Base-by-base conservation (phyloP, 2,113 vertebrate species). In the Hippocampus barbouri region DNA sequence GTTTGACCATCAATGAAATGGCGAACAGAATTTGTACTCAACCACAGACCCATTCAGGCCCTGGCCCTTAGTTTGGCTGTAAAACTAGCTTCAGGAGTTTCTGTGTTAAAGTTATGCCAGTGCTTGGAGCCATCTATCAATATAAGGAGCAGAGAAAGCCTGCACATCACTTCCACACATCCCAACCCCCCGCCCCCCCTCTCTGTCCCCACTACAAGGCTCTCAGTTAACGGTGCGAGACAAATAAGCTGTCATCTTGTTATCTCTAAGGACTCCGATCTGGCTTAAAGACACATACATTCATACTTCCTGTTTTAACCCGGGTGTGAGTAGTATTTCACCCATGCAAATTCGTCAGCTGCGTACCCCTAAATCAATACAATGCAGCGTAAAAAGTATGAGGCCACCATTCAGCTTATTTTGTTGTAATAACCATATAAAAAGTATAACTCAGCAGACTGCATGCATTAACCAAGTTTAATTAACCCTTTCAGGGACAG, bases 221-320 rank as follows among this genome's bases (percentile, higher is more conserved):
- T 62, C 56, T 71, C 75, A 68, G 57, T 63, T 70, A 78, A 78
- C 23, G 74, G 86, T 79, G 82, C 81, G 82, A 86, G 80, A 84
- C 86, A 85, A 88, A 89, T 75, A 79, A 82, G 80, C 73, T 71
- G 75, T 75, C 82, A 69, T 87, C 80, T 86, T 86, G 81, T 88
- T 87, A 90, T 90, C 88, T 87, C 76, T 51, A 9, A 77, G 66
- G 75, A 18, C 78, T 1, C 78, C 77, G 68, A 65, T 78, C 70
- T 66, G 61, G 61, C 77, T 76, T 68, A 79, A 77, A 82, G 74
- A 64, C 73, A 70, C 27, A 66, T 71, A 56, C 23, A 62, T 79
- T 80, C 67, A 69, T 68, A 69, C 79, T 87, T 92, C 88, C 88
- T 89, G 77, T 85, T 83, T 45, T 12, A 34, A 27, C 2, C 25